Base-by-base conservation (phyloP, 2,113 vertebrate species). In the Tetrax tetrax region DNA sequence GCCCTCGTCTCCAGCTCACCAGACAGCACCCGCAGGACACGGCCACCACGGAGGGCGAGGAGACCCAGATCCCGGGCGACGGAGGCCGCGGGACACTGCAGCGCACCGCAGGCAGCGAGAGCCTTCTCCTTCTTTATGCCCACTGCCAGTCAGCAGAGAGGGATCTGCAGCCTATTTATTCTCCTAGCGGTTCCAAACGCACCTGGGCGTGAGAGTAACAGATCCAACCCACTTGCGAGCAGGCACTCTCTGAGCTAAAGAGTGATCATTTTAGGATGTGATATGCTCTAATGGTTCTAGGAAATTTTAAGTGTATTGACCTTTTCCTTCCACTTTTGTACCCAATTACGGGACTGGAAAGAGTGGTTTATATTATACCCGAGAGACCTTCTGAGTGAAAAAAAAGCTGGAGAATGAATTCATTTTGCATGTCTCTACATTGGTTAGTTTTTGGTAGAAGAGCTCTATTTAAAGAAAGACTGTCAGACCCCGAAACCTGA, bases 401-500 rank as follows among this genome's bases (percentile, higher is more conserved):
- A 38, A 81, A 35, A 80, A 48, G 21, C 22, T 53, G 43, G 31
- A 86, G 78, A 87, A 94, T 8, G 15, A 82, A 60, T 60, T 74
- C 9, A 70, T 83, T 79, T 56, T 93, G 37, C 51, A 31, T 11
- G 3, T 60, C 25, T 59, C 59, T 71, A 37, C 24, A 25, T 45
- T 31, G 83, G 35, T 13, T 83, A 35, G 47, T 5, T 89, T 21
- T 33, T 28, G 27, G 28, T 85, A 20, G 51, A 70, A 78, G 64
- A 96, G 87, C 77, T 76, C 35, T 66, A 29, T 33, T 86, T 80
- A 85, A 95, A 61, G 54, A 56, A 81, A 95, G 70, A 24, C 31
- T 21, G 70, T 48, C 91, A 91, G 87, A 90, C 51, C 74, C 89
- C 53, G 8, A 84, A 87, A 91, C 60, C 82, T 66, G 90, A 91